Percentiles rank a stretch among this genome's conserved stretches.
phyloP scores from a whole-genome alignment of 2,797 vertebrate species.

The Smutsia gigantea region DNA sequence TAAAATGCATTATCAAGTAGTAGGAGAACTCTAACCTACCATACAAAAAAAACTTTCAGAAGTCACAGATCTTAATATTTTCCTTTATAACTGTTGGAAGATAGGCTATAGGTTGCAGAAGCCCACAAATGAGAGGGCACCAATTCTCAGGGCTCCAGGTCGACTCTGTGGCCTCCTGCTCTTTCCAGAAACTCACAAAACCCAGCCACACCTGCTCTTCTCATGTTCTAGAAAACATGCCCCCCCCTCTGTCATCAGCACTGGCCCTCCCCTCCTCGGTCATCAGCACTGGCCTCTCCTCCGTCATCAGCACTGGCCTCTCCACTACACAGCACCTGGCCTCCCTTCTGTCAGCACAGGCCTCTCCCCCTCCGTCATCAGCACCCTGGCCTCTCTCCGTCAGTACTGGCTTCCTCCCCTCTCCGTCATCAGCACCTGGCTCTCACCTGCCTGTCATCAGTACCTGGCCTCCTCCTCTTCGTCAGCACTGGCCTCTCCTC shows the following conservation, averaged over 20 bases:
- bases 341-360: too few species aligned
- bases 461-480: too few species aligned
- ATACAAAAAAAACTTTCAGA: not conserved
- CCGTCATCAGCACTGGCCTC: not conserved
- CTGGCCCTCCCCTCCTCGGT: too few species aligned
- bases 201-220: not conserved
- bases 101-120: not conserved
- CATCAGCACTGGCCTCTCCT: too few species aligned
- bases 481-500: too few species aligned
- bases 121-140: not conserved
- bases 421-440: too few species aligned
- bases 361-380: not conserved
- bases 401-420: too few species aligned
- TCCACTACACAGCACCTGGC: too few species aligned
- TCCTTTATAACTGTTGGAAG: not conserved
- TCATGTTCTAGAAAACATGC: not conserved
- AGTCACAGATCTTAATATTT: not conserved
- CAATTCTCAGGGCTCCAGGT: not conserved
- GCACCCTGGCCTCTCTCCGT: not conserved
- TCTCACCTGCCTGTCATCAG: too few species aligned
- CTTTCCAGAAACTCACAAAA: not conserved
- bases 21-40: not conserved
- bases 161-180: not conserved
- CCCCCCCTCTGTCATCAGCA: too few species aligned
- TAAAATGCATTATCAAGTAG: not conserved